phyloP scores from a whole-genome alignment of 2,888 invertebrate genomes.

The Xanthorhoe designata region DNA sequence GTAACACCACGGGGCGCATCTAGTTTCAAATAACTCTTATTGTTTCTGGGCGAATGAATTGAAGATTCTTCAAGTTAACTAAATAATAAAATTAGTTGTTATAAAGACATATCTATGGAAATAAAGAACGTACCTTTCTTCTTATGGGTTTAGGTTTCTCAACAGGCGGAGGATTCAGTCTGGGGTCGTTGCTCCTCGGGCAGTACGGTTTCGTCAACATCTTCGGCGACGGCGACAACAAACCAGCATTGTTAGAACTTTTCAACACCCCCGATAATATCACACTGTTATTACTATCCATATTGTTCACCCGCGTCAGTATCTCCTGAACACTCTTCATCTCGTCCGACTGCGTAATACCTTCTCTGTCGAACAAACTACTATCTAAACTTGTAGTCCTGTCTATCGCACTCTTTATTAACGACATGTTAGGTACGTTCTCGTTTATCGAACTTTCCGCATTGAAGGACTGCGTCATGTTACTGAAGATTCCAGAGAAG shows the following conservation, averaged over 20 bases:
- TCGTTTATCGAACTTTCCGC: slow-evolving; percentile 68
- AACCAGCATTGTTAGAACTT: slow-evolving; percentile 58
- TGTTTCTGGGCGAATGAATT: too few relatives aligned
- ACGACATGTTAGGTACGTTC: slow-evolving; percentile 76
- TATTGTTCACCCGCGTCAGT: slow-evolving; percentile 80
- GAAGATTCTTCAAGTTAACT: too few relatives aligned
- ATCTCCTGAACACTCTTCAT: slow-evolving; percentile 80
- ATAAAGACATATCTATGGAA: not conserved
- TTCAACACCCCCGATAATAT: slow-evolving; percentile 78
- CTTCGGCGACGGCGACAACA: slow-evolving; percentile 55
- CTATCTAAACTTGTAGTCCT: slow-evolving; percentile 79
- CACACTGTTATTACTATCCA: slow-evolving; percentile 83
- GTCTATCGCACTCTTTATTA: slow-evolving; percentile 83
- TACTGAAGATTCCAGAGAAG: slow-evolving; percentile 78
- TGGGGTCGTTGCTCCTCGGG: slow-evolving; percentile 68
- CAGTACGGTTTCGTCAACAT: slow-evolving; percentile 58
- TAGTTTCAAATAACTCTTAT: too few relatives aligned
- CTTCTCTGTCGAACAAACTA: slow-evolving; percentile 75
- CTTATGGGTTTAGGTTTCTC: slow-evolving; percentile 82
- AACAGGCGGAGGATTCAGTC: slow-evolving; percentile 76
- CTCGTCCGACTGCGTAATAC: slow-evolving; percentile 73
- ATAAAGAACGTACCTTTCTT: slow-evolving; percentile 76
- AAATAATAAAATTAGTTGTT: too few relatives aligned
- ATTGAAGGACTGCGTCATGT: slow-evolving; percentile 69
- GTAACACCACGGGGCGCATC: too few relatives aligned